phyloP scores from a whole-genome alignment of 2,797 vertebrate species.

The Thunnus albacares region DNA sequence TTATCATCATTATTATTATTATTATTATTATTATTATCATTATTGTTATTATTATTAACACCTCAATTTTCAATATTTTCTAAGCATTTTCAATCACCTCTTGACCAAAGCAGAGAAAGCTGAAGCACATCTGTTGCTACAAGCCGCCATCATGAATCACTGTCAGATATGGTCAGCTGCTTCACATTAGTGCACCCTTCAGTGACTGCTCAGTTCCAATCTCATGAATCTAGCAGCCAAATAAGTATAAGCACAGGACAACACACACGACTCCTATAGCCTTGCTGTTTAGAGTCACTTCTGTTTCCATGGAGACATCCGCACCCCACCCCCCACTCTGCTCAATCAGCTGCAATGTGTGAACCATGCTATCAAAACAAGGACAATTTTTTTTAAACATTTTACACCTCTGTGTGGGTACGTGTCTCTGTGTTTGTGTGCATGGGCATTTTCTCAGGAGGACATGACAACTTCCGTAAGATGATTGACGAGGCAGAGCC shows the following conservation, averaged over 20 bases:
- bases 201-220: slow-evolving; percentile 46
- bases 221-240: slow-evolving; percentile 58
- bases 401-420: slow-evolving; percentile 27
- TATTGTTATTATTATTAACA: not conserved
- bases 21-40: not conserved
- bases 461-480: slow-evolving; percentile 94
- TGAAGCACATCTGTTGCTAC: slow-evolving; percentile 62
- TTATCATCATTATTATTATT: no score
- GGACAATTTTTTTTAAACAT: slow-evolving; percentile 29
- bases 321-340: slow-evolving; percentile 16
- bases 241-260: slow-evolving; percentile 47
- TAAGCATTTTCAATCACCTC: slow-evolving; percentile 23
- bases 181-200: slow-evolving; percentile 62
- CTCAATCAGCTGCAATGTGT: slow-evolving; percentile 44
- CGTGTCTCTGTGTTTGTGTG: slow-evolving; percentile 30
- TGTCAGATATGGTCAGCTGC: slow-evolving; percentile 64
- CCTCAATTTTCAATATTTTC: slow-evolving; percentile 10
- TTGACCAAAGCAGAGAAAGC: slow-evolving; percentile 26
- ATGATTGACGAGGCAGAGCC: slow-evolving; percentile 95
- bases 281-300: slow-evolving; percentile 60
- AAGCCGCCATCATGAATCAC: slow-evolving; percentile 42
- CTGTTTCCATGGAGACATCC: slow-evolving; percentile 68
- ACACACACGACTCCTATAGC: slow-evolving; percentile 50
- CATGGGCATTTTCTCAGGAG: slow-evolving; percentile 82
- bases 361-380: slow-evolving; percentile 44